Base-by-base conservation (phyloP, 2,888 invertebrate genomes). In the Xanthia togata region DNA sequence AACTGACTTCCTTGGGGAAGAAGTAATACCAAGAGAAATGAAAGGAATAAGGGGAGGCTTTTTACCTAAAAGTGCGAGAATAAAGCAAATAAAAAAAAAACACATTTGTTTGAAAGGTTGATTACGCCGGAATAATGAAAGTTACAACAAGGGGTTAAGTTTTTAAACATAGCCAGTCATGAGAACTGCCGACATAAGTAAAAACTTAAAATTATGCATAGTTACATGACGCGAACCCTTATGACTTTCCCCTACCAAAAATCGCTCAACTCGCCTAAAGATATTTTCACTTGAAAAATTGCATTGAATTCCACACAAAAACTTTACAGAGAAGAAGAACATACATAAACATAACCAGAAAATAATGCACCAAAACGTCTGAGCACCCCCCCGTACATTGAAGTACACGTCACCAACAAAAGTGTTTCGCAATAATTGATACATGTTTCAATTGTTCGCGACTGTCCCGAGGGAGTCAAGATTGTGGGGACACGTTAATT, bases 401-500 rank as follows among this genome's bases (percentile, higher is more conserved):
- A 67, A 73, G 84, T 83, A 75, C 71, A 80, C 38, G 68, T 80
- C 77, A 67, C n/a, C 70, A 70, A 50, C 57, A 70, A 47, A 86
- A 86, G 71, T 79, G 80, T 65, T 72, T 64, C 76, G 44, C 41
- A 79, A 68, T 86, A 87, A 88, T 87, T 74, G 76, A 80, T 79
- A 77, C 84, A 81, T 78, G 73, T 81, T 88, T 75, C 78, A 78
- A 84, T 76, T 81, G 76, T 71, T 64, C 63, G 68, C 76, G 76
- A 81, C 77, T 70, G 69, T 63, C 89, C 81, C 85, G 23, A 9
- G 87, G 73, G 87, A 84, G 75, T 81, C 73, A 86, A 83, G 74
- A 74, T 75, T 82, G 87, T 76, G 89, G 85, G 59, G 63, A 76
- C 82, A 75, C 70, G 82, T 78, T 87, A 88, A 87, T 87, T 87